phyloP scores from a whole-genome alignment of 2,797 vertebrate genomes.

The Leuciscus waleckii region DNA sequence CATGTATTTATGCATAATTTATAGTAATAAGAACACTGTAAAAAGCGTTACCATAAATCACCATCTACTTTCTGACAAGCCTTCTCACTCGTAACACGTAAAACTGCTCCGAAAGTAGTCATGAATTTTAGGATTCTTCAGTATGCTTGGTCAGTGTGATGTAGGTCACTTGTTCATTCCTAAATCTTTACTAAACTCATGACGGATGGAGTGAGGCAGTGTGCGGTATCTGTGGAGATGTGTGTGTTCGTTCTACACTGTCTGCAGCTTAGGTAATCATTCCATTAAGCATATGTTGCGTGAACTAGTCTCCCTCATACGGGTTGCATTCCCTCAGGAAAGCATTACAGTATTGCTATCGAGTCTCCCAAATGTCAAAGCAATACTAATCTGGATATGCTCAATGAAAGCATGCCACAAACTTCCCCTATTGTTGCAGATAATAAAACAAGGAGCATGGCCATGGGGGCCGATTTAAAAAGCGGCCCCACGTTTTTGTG shows the following conservation, averaged over 20 bases:
- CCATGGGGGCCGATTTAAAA: slow-evolving; percentile 82
- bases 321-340: slow-evolving; percentile 72
- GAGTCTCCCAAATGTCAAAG: slow-evolving; percentile 82
- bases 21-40: neutral
- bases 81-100: neutral
- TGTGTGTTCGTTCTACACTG: slow-evolving; percentile 10
- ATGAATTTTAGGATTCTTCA: neutral
- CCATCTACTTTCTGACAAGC: neutral
- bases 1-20: neutral
- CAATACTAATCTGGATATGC: slow-evolving; percentile 76
- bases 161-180: neutral
- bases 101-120: neutral
- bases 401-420: slow-evolving; percentile 57
- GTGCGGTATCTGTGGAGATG: neutral
- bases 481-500: slow-evolving; percentile 73
- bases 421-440: slow-evolving; percentile 75
- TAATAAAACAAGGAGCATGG: slow-evolving; percentile 82
- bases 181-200: neutral
- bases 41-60: neutral
- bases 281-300: slow-evolving; percentile 43
- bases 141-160: neutral
- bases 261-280: slow-evolving; percentile 46
- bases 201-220: neutral
- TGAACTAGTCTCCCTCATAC: slow-evolving; percentile 47
- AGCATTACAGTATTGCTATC: slow-evolving; percentile 80